Evolutionary conservation across 2,113 vertebrate species (phyloP), one percentile per base, ranked within the genome.

Genomic region (Chascanopsetta lugubris): DNA sequence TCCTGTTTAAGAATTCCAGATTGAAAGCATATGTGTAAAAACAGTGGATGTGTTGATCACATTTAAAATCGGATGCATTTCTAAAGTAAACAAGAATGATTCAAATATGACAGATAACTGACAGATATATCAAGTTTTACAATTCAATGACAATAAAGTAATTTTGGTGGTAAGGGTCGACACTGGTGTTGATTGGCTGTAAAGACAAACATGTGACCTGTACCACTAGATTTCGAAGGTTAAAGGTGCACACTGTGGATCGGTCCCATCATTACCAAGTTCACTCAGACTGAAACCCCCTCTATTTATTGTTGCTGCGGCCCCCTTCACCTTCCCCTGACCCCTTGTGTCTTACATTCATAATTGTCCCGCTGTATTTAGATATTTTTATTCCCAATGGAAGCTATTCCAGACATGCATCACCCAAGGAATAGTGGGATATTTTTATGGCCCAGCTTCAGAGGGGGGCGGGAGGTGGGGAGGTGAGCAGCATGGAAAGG

Each of bases 351-450:
- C 65, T 50, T 60, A 69, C 34, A 56, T 53, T 85, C 15, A 3
- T 82, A 92, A 88, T 77, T 87, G 88, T 85, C 78, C 77, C 55
- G 26, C 0, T 84, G 88, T 90, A 89, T 93, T 94, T 92, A 90
- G 89, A 88, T 80, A 56, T 70, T 85, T 85, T 81, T 82, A 80
- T 76, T 90, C 89, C 90, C 87, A 88, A 67, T 79, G 85, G 88
- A 92, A 93, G 91, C 87, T 92, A 91, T 92, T 88, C 82, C 77
- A 88, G 82, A 87, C 88, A 93, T 88, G 90, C 75, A 54, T 85
- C 46, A 78, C 85, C 84, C 84, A 74, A 89, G 89, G 85, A 89
- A 87, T 90, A 82, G 85, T 77, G 43, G 69, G 56, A 71, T 83
- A 84, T 86, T 83, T 89, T 85, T 85, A 89, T 72, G 72, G 57